Conservation (phyloP, 2,797 vertebrate genomes). For the Sciaenops ocellatus region DNA sequence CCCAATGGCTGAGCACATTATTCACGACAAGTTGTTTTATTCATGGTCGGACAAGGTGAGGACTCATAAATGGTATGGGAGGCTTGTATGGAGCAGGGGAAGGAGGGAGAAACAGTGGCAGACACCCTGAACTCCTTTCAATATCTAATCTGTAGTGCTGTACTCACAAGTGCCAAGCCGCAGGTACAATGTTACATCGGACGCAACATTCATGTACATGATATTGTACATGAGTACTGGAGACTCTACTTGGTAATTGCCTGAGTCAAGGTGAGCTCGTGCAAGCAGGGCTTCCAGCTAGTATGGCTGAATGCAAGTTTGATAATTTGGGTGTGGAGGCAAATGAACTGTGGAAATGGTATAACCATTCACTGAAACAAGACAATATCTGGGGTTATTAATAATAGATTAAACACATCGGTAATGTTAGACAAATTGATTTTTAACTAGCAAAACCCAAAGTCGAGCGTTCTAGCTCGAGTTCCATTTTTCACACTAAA, state of each 20-base stretch:
- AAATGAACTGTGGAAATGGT: conserved; percentile 56
- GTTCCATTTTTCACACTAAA: conserved; percentile 56
- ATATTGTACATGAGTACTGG: conserved; percentile 41
- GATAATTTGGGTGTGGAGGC: conserved; percentile 34
- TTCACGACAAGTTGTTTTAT: conserved; percentile 75
- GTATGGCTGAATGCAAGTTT: conserved; percentile 45
- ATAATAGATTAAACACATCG: conserved; percentile 61
- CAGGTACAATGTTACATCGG: conserved; percentile 20
- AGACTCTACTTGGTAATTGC: conserved; percentile 36
- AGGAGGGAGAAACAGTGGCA: conserved; percentile 31
- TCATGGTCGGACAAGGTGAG: conserved; percentile 64
- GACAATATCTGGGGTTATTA: conserved; percentile 61
- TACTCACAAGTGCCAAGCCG: conserved; percentile 33
- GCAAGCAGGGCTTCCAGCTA: not conserved
- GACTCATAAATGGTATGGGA: conserved; percentile 55
- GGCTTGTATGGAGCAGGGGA: conserved; percentile 9
- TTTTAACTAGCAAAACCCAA: conserved; percentile 62
- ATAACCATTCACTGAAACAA: conserved; percentile 51
- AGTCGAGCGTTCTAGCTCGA: conserved; percentile 26
- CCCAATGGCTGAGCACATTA: conserved; percentile 56
- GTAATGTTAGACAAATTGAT: conserved; percentile 59
- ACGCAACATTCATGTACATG: conserved; percentile 45
- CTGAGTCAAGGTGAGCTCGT: conserved; percentile 24
- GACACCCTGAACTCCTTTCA: conserved; percentile 60
- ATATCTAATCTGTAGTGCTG: conserved; percentile 58